These are phyloP conservation scores for Erpornis zantholeuca DNA, from an alignment of 2,113 vertebrate species.

Conservation along the genomic window DNA sequence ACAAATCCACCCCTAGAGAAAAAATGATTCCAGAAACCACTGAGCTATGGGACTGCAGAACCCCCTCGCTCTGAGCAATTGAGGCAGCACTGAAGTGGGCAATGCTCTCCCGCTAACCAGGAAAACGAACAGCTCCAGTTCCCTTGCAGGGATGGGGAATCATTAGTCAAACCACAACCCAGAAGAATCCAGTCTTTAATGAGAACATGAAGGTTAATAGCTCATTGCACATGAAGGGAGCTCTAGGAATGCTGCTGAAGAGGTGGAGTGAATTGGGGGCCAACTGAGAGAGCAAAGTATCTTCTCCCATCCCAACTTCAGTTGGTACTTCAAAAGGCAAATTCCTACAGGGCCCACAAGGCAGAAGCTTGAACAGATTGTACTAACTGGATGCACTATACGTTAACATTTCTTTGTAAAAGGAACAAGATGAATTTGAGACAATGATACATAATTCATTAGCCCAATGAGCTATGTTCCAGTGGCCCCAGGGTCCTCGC, in stretches of 20 bases:
- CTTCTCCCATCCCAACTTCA: conserved; percentile 13
- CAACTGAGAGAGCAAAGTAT: neutral
- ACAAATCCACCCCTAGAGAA: neutral
- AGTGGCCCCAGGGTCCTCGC: neutral
- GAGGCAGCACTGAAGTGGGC: neutral
- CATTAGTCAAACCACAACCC: conserved; percentile 1
- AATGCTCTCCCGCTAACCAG: fast-evolving
- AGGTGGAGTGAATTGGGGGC: conserved; percentile 9
- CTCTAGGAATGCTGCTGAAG: conserved; percentile 36
- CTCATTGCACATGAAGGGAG: conserved; percentile 50
- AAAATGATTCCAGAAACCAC: neutral
- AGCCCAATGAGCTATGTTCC: neutral
- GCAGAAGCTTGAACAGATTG: conserved; percentile 63
- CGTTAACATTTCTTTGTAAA: conserved; percentile 47
- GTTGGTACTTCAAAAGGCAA: neutral
- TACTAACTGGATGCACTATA: conserved; percentile 23
- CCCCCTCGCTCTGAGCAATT: neutral
- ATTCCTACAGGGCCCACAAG: conserved; percentile 45
- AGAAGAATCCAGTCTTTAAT: conserved; percentile 16
- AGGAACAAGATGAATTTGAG: conserved; percentile 67
- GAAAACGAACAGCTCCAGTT: neutral
- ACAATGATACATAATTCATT: neutral
- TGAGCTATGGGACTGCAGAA: conserved; percentile 25
- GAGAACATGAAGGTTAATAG: conserved; percentile 37
- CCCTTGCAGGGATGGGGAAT: neutral